A percentile compares a stretch with the other conserved stretches of the same genome.
Conservation (phyloP, 2,113 vertebrate species). For the Hippocampus guttulatus region DNA sequence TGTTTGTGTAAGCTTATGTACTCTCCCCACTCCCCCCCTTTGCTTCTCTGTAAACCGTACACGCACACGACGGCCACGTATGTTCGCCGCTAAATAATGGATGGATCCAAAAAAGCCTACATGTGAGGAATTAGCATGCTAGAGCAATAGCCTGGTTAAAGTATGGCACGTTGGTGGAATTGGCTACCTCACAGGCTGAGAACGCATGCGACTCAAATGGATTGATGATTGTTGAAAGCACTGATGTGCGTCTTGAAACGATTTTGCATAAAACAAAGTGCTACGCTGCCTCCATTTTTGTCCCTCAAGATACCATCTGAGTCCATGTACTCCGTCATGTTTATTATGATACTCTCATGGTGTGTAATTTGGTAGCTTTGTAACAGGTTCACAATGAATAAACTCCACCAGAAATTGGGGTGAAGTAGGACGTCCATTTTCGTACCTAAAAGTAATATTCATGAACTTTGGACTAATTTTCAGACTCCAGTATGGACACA, state of each 20-base stretch:
- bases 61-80: neutral
- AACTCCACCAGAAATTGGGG: too few species aligned
- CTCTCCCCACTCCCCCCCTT: neutral
- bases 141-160: neutral
- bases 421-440: too few species aligned
- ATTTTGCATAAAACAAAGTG: neutral
- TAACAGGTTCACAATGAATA: neutral
- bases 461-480: too few species aligned
- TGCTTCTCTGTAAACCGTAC: neutral
- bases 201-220: neutral
- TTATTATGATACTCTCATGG: too few species aligned
- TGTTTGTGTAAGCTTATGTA: neutral
- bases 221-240: neutral
- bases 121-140: neutral
- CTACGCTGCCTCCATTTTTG: neutral
- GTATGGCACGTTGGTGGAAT: neutral
- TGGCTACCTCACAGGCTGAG: too few species aligned
- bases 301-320: neutral
- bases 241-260: neutral
- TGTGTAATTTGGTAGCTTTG: neutral
- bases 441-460: too few species aligned
- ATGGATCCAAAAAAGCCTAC: slow-evolving; percentile 24
- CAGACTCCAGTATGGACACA: too few species aligned
- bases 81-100: slow-evolving; percentile 30
- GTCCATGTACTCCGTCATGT: neutral